Conservation (phyloP, 2,113 vertebrate species). For the Pimephales promelas region DNA sequence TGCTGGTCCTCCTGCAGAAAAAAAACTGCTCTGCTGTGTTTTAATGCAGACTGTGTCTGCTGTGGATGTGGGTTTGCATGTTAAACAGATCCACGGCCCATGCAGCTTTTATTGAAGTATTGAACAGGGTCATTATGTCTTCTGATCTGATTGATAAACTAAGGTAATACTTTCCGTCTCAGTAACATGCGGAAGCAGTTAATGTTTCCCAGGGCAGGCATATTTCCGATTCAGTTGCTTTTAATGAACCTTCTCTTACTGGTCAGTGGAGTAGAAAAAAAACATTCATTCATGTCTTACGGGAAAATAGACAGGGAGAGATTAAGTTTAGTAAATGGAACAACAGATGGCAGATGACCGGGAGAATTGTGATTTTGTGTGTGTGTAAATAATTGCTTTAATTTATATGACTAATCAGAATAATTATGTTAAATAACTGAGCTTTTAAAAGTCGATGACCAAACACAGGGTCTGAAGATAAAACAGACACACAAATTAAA, state of each 20-base stretch:
- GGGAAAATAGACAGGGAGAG: conserved; percentile 87
- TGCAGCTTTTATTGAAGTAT: conserved; percentile 28
- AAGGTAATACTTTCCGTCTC: conserved; percentile 80
- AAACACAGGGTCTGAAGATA: neutral
- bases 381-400: conserved; percentile 46
- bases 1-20: neutral
- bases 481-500: neutral
- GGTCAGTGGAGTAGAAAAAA: conserved; percentile 96
- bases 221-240: conserved; percentile 99
- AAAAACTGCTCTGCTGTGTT: neutral
- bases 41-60: neutral
- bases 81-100: neutral
- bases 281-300: conserved; percentile 92
- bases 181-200: conserved; percentile 88
- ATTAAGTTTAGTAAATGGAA: conserved; percentile 87
- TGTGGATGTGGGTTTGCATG: neutral
- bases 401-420: neutral
- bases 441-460: neutral
- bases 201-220: conserved; percentile 97
- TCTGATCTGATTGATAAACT: conserved; percentile 80
- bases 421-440: conserved; percentile 14
- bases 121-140: conserved; percentile 60
- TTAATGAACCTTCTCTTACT: conserved; percentile 99
- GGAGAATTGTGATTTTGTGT: conserved; percentile 50
- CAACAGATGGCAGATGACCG: conserved; percentile 70